Evolutionary conservation across 2,113 vertebrate genomes (phyloP).

Genomic region (Festucalex cinctus): DNA sequence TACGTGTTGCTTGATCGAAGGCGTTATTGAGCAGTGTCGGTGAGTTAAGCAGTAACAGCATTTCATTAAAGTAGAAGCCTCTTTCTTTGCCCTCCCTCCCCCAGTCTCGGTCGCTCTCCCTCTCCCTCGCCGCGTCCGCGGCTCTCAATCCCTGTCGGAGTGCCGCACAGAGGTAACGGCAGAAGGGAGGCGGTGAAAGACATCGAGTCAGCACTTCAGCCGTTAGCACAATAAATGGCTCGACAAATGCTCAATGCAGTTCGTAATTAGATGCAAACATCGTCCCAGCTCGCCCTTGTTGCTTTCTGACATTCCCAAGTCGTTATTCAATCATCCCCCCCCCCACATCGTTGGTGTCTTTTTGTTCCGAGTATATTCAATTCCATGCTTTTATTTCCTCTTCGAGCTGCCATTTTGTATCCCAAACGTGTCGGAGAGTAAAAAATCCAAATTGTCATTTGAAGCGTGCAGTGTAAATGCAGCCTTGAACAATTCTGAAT

Average conservation of each 20-base stretch:
- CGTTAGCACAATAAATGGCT: conserved; percentile 63
- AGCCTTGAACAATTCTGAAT: not conserved
- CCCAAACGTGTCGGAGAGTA: not conserved
- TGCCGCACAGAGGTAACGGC: conserved; percentile 24
- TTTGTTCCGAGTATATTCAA: no score
- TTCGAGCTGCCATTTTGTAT: not conserved
- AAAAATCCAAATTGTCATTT: no score
- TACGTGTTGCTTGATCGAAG: conserved; percentile 19
- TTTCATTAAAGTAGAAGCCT: conserved; percentile 45
- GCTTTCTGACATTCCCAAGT: conserved; percentile 9
- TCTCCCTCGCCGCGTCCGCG: not conserved
- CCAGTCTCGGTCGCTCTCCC: conserved; percentile 14
- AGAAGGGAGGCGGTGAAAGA: conserved; percentile 22
- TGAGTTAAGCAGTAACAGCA: conserved; percentile 45
- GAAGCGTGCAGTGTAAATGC: no score
- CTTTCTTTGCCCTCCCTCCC: conserved; percentile 18
- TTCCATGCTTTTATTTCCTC: no score
- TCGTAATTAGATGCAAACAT: conserved; percentile 52
- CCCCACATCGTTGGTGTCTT: conserved; percentile 14
- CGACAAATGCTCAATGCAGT: conserved; percentile 59
- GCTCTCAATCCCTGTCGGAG: conserved; percentile 35
- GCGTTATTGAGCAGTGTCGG: conserved; percentile 41
- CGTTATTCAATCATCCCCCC: conserved; percentile 20
- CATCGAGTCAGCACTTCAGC: conserved; percentile 39
- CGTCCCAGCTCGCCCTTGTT: conserved; percentile 22